Evolutionary conservation across 2,888 invertebrate species (phyloP).

Genomic region (Netelia virgata): DNA sequence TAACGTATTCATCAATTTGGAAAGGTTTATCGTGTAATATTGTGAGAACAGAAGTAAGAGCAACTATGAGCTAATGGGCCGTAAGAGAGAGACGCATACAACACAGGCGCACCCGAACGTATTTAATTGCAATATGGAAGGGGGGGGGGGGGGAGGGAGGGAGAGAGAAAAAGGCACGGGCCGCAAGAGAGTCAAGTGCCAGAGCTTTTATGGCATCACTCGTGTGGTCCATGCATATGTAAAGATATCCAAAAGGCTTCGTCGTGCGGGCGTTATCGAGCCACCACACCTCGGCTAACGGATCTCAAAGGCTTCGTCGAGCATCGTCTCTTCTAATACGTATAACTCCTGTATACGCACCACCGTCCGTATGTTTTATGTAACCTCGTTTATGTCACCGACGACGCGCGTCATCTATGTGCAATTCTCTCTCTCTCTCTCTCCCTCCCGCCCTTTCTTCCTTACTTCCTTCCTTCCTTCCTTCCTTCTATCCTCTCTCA

Average conservation of each 20-base stretch:
- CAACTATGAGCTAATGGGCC: too few relatives aligned
- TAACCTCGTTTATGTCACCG: conserved; percentile 81
- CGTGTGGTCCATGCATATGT: conserved; percentile 82
- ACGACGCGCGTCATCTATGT: conserved; percentile 44
- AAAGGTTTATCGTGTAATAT: too few relatives aligned
- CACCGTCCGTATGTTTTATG: conserved; percentile 79
- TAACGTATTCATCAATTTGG: too few relatives aligned
- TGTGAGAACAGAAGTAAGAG: too few relatives aligned
- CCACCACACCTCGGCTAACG: conserved; percentile 64
- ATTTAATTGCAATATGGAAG: too few relatives aligned
- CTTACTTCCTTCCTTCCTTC: not conserved
- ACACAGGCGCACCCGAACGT: too few relatives aligned
- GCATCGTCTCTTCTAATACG: conserved; percentile 56
- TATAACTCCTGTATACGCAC: conserved; percentile 61
- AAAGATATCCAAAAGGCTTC: conserved; percentile 74
- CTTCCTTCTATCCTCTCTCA: too few relatives aligned
- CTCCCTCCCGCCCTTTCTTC: not conserved
- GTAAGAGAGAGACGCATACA: too few relatives aligned
- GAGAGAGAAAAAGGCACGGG: not conserved
- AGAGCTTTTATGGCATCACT: conserved; percentile 75
- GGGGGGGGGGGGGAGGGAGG: too few relatives aligned
- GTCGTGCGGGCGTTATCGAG: conserved; percentile 47
- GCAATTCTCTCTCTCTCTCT: not conserved
- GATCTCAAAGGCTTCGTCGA: conserved; percentile 76
- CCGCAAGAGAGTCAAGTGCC: conserved; percentile 48